A percentile compares a stretch with the other conserved stretches of the same genome.
Evolutionary conservation across 2,797 vertebrate genomes (phyloP).

Genomic region (Kryptopterus vitreolus): DNA sequence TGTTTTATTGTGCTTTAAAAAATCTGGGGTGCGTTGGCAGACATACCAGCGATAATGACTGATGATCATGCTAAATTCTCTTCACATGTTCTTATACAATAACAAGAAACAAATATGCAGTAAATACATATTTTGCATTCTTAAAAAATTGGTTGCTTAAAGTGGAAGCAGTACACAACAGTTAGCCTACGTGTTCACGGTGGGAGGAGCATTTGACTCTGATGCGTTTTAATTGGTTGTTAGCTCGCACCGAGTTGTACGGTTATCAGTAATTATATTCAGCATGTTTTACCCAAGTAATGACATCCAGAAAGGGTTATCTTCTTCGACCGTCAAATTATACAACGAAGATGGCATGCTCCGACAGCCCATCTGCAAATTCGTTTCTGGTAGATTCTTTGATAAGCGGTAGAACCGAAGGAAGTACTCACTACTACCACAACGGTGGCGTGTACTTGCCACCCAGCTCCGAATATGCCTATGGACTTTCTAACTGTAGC

Average conservation of each 20-base stretch:
- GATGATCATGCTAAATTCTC: not conserved
- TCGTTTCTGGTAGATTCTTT: slow-evolving; percentile 97
- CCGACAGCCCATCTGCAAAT: slow-evolving; percentile 93
- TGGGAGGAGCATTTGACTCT: slow-evolving; percentile 90
- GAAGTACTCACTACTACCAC: slow-evolving; percentile 86
- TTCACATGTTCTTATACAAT: not conserved
- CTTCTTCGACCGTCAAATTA: slow-evolving; percentile 97
- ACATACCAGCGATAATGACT: slow-evolving; percentile 31
- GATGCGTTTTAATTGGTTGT: slow-evolving; percentile 96
- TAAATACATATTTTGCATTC: slow-evolving; percentile 44
- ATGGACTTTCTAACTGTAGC: slow-evolving; percentile 90
- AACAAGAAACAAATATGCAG: not conserved
- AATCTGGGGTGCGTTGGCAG: slow-evolving; percentile 10
- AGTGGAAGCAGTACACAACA: slow-evolving; percentile 79
- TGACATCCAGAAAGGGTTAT: slow-evolving; percentile 99
- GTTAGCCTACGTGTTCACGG: slow-evolving; percentile 70
- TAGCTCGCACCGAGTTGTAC: slow-evolving; percentile 86
- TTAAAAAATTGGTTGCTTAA: slow-evolving; percentile 52
- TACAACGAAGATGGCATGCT: slow-evolving; percentile 98
- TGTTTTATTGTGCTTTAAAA: slow-evolving; percentile 26
- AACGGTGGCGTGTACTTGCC: slow-evolving; percentile 89
- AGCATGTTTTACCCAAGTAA: slow-evolving; percentile 99
- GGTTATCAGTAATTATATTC: slow-evolving; percentile 99
- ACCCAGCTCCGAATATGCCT: slow-evolving; percentile 87
- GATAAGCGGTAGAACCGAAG: slow-evolving; percentile 90